These are phyloP conservation scores for Hirtodrosophila cameraria DNA, from an alignment of 2,888 invertebrate species.

Conservation along the genomic window DNA sequence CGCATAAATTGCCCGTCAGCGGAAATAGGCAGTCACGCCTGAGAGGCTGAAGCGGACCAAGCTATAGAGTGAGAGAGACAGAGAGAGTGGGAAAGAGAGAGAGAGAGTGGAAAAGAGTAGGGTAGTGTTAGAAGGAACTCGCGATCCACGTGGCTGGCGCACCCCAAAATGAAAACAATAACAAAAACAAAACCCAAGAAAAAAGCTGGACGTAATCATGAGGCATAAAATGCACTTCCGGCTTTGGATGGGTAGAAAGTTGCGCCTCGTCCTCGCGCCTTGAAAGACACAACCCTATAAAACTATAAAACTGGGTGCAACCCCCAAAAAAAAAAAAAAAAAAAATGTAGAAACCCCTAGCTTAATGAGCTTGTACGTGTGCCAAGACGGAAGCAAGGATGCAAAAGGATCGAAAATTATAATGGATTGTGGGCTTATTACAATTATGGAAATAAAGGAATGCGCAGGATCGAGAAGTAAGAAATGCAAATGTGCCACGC, in stretches of 20 bases:
- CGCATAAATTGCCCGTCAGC: conserved; percentile 64
- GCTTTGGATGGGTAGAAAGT: conserved; percentile 34
- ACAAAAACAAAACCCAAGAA: conserved; percentile 20
- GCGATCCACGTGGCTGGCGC: conserved; percentile 68
- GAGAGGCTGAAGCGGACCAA: conserved; percentile 64
- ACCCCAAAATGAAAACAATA: conserved; percentile 36
- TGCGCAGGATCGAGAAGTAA: no score
- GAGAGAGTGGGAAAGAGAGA: no score
- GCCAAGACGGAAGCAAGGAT: conserved; percentile 44
- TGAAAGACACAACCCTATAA: conserved; percentile 15
- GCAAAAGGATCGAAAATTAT: conserved; percentile 1
- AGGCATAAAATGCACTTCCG: conserved; percentile 78
- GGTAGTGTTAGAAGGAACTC: conserved; percentile 17
- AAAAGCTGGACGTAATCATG: conserved; percentile 66
- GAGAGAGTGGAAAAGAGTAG: no score
- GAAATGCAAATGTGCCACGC: conserved; percentile 62
- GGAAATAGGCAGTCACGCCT: conserved; percentile 81
- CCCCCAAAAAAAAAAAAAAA: not conserved
- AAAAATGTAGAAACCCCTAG: not conserved
- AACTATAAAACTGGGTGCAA: conserved; percentile 3
- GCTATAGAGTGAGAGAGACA: no score
- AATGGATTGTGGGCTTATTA: conserved; percentile 33
- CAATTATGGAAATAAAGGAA: conserved; percentile 38
- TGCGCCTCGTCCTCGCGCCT: conserved; percentile 15
- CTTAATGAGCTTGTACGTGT: conserved; percentile 53